Evolutionary conservation across 2,888 invertebrate genomes (phyloP).

Genomic region (Xylophagus ater): DNA sequence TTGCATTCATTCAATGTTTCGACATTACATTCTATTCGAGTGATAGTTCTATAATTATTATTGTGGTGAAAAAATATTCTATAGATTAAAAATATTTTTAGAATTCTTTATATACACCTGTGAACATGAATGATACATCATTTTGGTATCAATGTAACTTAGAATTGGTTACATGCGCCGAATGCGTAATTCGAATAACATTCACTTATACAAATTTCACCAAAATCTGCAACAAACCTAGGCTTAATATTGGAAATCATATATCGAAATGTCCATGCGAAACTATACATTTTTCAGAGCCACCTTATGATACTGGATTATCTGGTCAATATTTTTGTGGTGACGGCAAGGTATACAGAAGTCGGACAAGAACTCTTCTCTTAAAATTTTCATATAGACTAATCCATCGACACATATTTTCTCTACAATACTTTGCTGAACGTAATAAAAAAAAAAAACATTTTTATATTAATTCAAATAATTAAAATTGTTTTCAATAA

Average conservation of each 20-base stretch:
- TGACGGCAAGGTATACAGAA: slow-evolving; percentile 43
- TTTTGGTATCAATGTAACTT: slow-evolving; percentile 46
- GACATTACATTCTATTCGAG: slow-evolving; percentile 34
- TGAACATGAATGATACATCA: slow-evolving; percentile 6
- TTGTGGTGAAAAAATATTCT: too few relatives aligned
- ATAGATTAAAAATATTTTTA: too few relatives aligned
- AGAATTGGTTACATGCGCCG: slow-evolving; percentile 58
- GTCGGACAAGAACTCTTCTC: slow-evolving; percentile 48
- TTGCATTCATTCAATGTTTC: slow-evolving; percentile 36
- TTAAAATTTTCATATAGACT: slow-evolving; percentile 49
- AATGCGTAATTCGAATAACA: slow-evolving; percentile 46
- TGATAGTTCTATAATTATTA: too few relatives aligned
- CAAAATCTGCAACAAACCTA: slow-evolving; percentile 29
- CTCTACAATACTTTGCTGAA: slow-evolving; percentile 51
- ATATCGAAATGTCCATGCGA: slow-evolving; percentile 43
- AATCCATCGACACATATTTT: slow-evolving; percentile 49
- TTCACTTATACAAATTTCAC: slow-evolving; percentile 35
- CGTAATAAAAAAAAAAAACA: slow-evolving; percentile 39
- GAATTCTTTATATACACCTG: too few relatives aligned
- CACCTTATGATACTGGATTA: slow-evolving; percentile 49
- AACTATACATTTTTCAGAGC: slow-evolving; percentile 53
- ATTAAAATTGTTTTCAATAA: background rate
- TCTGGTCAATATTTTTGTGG: slow-evolving; percentile 51
- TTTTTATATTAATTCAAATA: background rate
- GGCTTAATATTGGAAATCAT: slow-evolving; percentile 25